Evolutionary conservation across 2,113 vertebrate genomes (phyloP).

Genomic region (Vidua macroura): DNA sequence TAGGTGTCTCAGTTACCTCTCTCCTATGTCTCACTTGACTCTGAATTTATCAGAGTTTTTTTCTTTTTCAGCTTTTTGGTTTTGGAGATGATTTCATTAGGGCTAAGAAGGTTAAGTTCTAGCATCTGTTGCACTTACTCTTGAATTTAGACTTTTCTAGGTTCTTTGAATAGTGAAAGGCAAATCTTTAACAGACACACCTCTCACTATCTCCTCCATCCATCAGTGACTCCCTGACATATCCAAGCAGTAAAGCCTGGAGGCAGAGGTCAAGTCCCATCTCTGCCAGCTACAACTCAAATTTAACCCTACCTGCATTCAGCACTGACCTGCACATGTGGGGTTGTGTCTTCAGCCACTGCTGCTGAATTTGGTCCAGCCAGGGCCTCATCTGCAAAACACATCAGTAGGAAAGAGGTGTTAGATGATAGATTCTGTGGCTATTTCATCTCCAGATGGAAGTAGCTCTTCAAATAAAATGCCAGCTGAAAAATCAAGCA

Average conservation of each 20-base stretch:
- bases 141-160: background rate
- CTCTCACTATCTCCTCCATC: background rate
- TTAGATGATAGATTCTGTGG: background rate
- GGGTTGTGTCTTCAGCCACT: background rate
- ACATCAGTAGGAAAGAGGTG: conserved; percentile 1
- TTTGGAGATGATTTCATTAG: background rate
- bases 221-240: background rate
- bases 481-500: background rate
- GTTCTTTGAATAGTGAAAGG: background rate
- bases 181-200: background rate
- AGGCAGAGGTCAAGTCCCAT: background rate
- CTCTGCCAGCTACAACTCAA: background rate
- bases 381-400: background rate
- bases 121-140: background rate
- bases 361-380: background rate
- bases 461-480: background rate
- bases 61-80: background rate
- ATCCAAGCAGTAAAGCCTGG: background rate
- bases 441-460: conserved; percentile 1
- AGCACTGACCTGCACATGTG: background rate
- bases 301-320: background rate
- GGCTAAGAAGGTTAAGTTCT: background rate
- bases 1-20: conserved; percentile 15
- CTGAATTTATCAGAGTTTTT: background rate
- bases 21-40: background rate